A percentile compares a stretch with the other conserved stretches of the same genome.
phyloP scores from a whole-genome alignment of 2,888 invertebrate genomes.

The Drosophila siamana region DNA sequence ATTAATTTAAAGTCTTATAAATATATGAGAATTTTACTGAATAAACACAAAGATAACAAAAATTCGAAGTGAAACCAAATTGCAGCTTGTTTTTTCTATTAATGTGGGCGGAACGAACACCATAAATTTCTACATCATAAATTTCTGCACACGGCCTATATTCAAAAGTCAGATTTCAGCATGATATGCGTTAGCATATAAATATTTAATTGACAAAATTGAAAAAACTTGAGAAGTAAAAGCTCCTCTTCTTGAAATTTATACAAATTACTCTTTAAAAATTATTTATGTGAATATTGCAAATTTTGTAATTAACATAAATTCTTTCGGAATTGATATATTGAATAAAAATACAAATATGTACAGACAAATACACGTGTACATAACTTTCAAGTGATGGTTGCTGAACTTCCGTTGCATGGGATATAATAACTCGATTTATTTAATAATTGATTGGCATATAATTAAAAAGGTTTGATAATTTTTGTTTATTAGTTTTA shows the following conservation, averaged over 20 bases:
- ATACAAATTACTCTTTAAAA: neutral
- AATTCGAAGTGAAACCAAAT: constrained; percentile 7
- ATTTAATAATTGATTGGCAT: constrained; percentile 6
- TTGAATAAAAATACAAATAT: constrained; percentile 8
- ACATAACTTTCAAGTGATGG: constrained; percentile 19
- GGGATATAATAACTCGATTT: constrained; percentile 18
- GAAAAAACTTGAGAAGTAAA: too few species aligned
- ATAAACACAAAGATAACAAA: constrained; percentile 55
- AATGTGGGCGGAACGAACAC: too few species aligned
- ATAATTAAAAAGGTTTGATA: too few species aligned
- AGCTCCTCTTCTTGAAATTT: neutral
- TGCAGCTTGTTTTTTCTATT: neutral
- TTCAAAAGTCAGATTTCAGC: too few species aligned
- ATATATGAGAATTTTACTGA: constrained; percentile 80
- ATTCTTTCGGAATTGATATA: constrained; percentile 15
- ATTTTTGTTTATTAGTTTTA: neutral
- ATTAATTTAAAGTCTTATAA: constrained; percentile 80
- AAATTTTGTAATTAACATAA: constrained; percentile 25
- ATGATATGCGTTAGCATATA: too few species aligned
- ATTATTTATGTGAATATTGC: constrained; percentile 4
- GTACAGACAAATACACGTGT: too few species aligned
- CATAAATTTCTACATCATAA: too few species aligned
- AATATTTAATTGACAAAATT: too few species aligned
- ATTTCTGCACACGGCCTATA: too few species aligned
- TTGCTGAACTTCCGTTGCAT: constrained; percentile 12